Base-by-base conservation (phyloP, 2,797 vertebrate genomes). In the Halcyon smyrnensis region DNA sequence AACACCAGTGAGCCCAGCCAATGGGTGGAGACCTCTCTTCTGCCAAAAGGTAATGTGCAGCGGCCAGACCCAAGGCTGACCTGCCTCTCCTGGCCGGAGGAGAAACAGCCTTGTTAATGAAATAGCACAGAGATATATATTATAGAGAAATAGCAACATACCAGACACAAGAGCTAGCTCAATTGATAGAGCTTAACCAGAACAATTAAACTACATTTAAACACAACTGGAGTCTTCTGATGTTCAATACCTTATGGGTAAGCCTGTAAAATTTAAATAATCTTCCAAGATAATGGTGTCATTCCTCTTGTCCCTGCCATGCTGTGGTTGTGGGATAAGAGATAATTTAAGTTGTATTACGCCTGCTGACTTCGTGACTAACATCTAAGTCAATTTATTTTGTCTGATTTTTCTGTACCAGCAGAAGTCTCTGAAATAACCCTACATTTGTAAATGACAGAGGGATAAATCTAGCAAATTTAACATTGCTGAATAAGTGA, bases 1-100 rank as follows among this genome's bases (percentile, higher is more conserved):
- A 95, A 60, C 36, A 54, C 15, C 65, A 97, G 92, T 7, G 12
- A 90, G 34, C 87, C 89, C n/a, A 98, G 97, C 68, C 50, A 4
- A 4, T 97, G 97, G 96, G 87, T 95, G 79, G 92, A 97, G 85
- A 93, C 93, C 53, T 95, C 95, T 6, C 84, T 97, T 18, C 87
- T 8, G 1, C 97, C 96, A 12, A 74, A 64, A 81, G 96, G 97
- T 97, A 95, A 75, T 9, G 3, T 21, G 54, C 45, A 5, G 16
- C 1, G 0, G 37, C 60, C 46, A 27, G 21, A 27, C 32, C 45
- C 0, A 1, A 16, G 39, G 3, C 63, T 53, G 23, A 27, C 6
- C 4, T 43, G 43, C 24, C 39, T 18, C 7, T 18, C 15, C 24
- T 15, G 69, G 39, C 39, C 46, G 9, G 15, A 51, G 37, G 30